These are phyloP conservation scores for Synergus gifuensis DNA, from an alignment of 2,888 invertebrate species.

Conservation along the genomic window DNA sequence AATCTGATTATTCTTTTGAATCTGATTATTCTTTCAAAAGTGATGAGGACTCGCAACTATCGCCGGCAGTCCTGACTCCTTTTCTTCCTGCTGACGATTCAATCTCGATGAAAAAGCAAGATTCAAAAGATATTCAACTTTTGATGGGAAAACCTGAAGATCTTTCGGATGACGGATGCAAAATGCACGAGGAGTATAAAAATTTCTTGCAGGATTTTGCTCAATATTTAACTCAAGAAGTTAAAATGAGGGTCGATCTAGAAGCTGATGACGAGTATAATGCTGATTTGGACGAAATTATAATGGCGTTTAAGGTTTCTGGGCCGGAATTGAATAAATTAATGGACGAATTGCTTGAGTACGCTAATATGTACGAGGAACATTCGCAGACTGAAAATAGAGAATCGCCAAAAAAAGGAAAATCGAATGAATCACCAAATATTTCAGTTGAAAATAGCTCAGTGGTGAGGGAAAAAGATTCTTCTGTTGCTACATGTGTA, in stretches of 20 bases:
- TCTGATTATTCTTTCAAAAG: constrained; percentile 72
- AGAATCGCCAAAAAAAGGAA: constrained; percentile 71
- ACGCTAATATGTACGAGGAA: too few species aligned
- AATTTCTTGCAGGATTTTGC: constrained; percentile 88
- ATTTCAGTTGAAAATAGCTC: constrained; percentile 55
- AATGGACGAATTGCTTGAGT: too few species aligned
- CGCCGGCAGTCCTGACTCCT: constrained; percentile 77
- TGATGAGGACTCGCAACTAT: constrained; percentile 84
- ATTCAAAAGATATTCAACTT: constrained; percentile 75
- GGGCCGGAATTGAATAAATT: too few species aligned
- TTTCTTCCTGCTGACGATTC: constrained; percentile 71
- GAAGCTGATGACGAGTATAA: constrained; percentile 94
- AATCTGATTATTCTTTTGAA: constrained; percentile 79
- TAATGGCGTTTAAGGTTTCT: too few species aligned
- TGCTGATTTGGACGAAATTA: constrained; percentile 51
- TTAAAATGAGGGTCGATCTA: constrained; percentile 85
- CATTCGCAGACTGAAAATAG: constrained; percentile 67
- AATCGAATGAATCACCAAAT: constrained; percentile 59
- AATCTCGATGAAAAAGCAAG: constrained; percentile 62
- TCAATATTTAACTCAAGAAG: constrained; percentile 82
- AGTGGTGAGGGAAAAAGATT: constrained; percentile 56
- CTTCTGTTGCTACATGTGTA: too few species aligned
- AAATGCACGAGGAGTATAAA: constrained; percentile 83
- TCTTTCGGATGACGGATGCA: constrained; percentile 85
- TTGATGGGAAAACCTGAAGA: constrained; percentile 80